phyloP scores from a whole-genome alignment of 2,888 invertebrate species.

The Archips crataeganus region DNA sequence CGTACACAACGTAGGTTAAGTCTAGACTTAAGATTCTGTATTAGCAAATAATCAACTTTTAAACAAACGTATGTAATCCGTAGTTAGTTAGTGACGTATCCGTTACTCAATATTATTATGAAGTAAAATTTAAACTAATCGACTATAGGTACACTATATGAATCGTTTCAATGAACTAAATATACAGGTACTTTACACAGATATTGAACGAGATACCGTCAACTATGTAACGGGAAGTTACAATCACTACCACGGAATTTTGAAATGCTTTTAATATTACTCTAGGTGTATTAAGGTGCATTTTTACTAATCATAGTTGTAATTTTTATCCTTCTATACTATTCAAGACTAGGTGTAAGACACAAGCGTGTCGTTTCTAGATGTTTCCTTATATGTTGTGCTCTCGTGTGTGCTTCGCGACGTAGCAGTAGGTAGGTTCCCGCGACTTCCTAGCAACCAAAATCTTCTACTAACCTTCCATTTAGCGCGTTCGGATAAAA shows the following conservation, averaged over 20 bases:
- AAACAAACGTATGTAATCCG: constrained; percentile 76
- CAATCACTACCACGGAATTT: constrained; percentile 58
- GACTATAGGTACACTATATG: constrained; percentile 52
- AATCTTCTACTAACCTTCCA: constrained; percentile 82
- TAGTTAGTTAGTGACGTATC: constrained; percentile 73
- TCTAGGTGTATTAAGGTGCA: constrained; percentile 77
- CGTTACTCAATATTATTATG: constrained; percentile 67
- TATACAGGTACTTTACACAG: constrained; percentile 61
- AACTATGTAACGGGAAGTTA: constrained; percentile 19
- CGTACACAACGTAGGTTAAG: constrained; percentile 74
- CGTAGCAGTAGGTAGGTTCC: constrained; percentile 82
- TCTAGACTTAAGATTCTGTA: constrained; percentile 72
- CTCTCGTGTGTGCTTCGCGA: constrained; percentile 77
- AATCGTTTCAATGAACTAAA: constrained; percentile 53
- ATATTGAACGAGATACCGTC: constrained; percentile 46
- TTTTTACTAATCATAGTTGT: constrained; percentile 80
- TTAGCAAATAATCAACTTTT: constrained; percentile 77
- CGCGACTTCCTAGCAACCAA: constrained; percentile 82
- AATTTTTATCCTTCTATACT: constrained; percentile 78
- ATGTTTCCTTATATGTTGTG: constrained; percentile 80
- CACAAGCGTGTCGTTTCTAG: constrained; percentile 76
- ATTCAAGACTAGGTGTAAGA: constrained; percentile 75
- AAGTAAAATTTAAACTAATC: constrained; percentile 60
- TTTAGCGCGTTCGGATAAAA: constrained; percentile 73
- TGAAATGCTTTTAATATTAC: constrained; percentile 70